These are phyloP conservation scores for Sialia sialis DNA, from an alignment of 2,113 vertebrate genomes.

Conservation along the genomic window DNA sequence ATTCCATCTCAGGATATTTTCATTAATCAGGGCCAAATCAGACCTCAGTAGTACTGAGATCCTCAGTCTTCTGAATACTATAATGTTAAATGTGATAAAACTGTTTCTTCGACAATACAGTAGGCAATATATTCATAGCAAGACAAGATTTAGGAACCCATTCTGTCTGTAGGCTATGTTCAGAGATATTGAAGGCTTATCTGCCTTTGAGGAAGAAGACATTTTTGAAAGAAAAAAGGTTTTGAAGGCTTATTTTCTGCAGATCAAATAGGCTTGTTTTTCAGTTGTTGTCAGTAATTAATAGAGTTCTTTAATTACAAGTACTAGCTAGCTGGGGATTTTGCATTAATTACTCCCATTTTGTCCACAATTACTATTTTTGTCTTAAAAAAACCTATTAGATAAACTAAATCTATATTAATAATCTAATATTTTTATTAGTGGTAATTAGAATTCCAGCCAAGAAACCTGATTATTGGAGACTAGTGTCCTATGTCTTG, in stretches of 20 bases:
- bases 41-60: not conserved
- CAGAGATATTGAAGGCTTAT: not conserved
- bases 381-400: not conserved
- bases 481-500: not conserved
- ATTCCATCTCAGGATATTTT: not conserved
- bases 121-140: not conserved
- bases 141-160: not conserved
- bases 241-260: not conserved
- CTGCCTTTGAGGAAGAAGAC: not conserved
- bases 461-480: not conserved
- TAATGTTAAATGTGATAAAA: not conserved
- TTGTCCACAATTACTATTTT: not conserved
- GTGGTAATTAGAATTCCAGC: not conserved
- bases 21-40: not conserved
- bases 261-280: not conserved
- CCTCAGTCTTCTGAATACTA: not conserved
- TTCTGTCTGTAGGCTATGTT: not conserved
- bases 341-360: not conserved
- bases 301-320: not conserved
- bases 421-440: not conserved
- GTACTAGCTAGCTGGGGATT: not conserved
- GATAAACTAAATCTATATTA: not conserved
- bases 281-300: not conserved
- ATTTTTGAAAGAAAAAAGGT: not conserved
- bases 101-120: not conserved